Conservation (phyloP, 2,888 invertebrate genomes). For the Rotaria sp. region DNA sequence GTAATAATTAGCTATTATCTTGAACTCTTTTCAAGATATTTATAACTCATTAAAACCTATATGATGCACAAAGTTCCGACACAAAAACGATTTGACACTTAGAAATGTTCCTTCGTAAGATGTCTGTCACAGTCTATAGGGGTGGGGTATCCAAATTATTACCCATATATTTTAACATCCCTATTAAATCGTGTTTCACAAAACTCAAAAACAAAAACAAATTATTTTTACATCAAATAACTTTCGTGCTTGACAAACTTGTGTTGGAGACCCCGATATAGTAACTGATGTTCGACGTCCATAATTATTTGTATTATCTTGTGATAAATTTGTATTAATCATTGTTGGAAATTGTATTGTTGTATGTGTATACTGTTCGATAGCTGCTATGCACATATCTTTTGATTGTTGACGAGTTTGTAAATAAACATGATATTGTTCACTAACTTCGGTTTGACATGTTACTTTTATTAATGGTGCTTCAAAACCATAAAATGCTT, state of each 20-base stretch:
- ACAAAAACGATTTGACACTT: too few relatives aligned
- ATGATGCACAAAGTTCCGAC: too few relatives aligned
- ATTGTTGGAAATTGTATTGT: not conserved
- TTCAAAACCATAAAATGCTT: constrained; percentile 26
- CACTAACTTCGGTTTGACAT: constrained; percentile 28
- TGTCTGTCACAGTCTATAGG: too few relatives aligned
- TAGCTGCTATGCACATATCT: not conserved
- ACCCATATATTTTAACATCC: too few relatives aligned
- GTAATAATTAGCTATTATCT: too few relatives aligned
- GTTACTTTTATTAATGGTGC: not conserved
- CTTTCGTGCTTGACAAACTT: constrained; percentile 11
- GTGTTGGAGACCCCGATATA: not conserved
- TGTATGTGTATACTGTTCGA: constrained; percentile 1
- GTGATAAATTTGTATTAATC: too few relatives aligned
- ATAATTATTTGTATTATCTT: not conserved
- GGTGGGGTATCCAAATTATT: too few relatives aligned
- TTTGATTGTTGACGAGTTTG: constrained; percentile 26
- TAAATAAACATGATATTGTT: constrained; percentile 29
- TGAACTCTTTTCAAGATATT: too few relatives aligned
- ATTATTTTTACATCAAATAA: not conserved
- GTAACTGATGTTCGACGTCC: constrained; percentile 20
- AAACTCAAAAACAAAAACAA: not conserved
- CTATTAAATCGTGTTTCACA: too few relatives aligned
- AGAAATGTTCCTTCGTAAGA: too few relatives aligned
- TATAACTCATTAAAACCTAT: too few relatives aligned